Evolutionary conservation across 2,797 vertebrate genomes (phyloP).

Genomic region (Anableps anableps): DNA sequence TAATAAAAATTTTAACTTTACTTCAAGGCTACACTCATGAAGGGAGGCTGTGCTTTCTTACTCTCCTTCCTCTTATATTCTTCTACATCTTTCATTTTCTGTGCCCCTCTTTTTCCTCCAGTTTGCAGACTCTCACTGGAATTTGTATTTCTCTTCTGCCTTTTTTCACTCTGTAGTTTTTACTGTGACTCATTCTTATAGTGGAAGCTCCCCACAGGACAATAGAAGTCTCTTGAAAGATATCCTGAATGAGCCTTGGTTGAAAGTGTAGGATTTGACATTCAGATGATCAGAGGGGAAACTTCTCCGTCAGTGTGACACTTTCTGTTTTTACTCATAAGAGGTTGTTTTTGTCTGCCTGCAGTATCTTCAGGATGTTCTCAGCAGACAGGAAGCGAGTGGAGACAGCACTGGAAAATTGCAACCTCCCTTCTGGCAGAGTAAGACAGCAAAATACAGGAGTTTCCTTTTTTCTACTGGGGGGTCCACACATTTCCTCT

Average conservation of each 20-base stretch:
- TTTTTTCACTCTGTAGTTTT: background rate
- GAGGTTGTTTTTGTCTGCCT: slow-evolving; percentile 38
- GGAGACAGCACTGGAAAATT: slow-evolving; percentile 94
- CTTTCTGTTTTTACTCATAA: slow-evolving; percentile 38
- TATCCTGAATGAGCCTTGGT: background rate
- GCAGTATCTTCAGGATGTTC: slow-evolving; percentile 94
- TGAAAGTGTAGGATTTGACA: slow-evolving; percentile 19
- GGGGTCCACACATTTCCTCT: slow-evolving; percentile 19
- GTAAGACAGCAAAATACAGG: slow-evolving; percentile 79
- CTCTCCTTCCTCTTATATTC: background rate
- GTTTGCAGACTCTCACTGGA: slow-evolving; percentile 1
- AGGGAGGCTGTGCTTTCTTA: background rate
- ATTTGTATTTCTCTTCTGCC: no score
- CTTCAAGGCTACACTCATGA: slow-evolving; percentile 8
- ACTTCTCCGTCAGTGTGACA: slow-evolving; percentile 14
- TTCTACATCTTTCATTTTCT: slow-evolving; percentile 6
- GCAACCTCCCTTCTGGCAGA: slow-evolving; percentile 93
- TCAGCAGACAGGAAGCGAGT: slow-evolving; percentile 95
- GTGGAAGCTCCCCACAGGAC: background rate
- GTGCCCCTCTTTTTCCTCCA: slow-evolving; percentile 7
- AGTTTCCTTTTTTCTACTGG: slow-evolving; percentile 15
- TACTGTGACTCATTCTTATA: background rate
- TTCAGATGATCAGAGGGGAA: slow-evolving; percentile 15
- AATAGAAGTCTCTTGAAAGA: slow-evolving; percentile 8
- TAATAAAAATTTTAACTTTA: slow-evolving; percentile 10